Evolutionary conservation across 2,113 vertebrate genomes (phyloP), one percentile per base, ranked within the genome.

Genomic region (Pluvianellus socialis): DNA sequence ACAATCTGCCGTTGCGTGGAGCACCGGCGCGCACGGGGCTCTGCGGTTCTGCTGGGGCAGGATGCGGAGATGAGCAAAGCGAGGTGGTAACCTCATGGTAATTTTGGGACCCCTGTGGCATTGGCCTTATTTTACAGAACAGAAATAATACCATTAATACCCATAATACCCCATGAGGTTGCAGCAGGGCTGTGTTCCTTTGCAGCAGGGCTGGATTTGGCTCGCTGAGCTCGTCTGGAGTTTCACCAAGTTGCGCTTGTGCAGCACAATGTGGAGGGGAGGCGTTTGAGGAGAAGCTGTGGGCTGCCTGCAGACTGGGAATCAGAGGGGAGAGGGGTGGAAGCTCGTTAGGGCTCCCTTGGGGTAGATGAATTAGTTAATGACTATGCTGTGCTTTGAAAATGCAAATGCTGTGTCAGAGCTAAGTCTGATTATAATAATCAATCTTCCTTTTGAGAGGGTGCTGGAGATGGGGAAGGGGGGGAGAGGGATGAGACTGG

Each of bases 391-490:
- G 94, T 87, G 90, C 94, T 96, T 97, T 96, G 94, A 94, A 97
- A 97, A 97, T 96, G 96, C 96, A 97, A 96, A 95, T 96, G 86
- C 95, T 86, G 55, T 94, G 93, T 93, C 95, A 95, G 70, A 96
- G 94, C 93, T n/a, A 76, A 93, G 92, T 85, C 94, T 96, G 91
- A 96, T 96, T 96, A 97, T 96, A 94, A 90, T 95, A 96, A 97
- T 95, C 92, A 94, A 92, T 96, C 94, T 96, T 97, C 70, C 79
- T 92, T 96, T 95, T 86, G 87, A 91, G 81, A 95, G 94, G 73
- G 91, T 95, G 88, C 86, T 94, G 73, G 70, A 58, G 73, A 33
- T 79, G 50, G 76, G 86, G 79, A 67, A 58, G 20, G 27, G 15
- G 66, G 79, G 21, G 44, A 88, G 88, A 74, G 49, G 20, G 72